Base-by-base conservation (phyloP, 2,797 vertebrate species). In the Manis pentadactyla region DNA sequence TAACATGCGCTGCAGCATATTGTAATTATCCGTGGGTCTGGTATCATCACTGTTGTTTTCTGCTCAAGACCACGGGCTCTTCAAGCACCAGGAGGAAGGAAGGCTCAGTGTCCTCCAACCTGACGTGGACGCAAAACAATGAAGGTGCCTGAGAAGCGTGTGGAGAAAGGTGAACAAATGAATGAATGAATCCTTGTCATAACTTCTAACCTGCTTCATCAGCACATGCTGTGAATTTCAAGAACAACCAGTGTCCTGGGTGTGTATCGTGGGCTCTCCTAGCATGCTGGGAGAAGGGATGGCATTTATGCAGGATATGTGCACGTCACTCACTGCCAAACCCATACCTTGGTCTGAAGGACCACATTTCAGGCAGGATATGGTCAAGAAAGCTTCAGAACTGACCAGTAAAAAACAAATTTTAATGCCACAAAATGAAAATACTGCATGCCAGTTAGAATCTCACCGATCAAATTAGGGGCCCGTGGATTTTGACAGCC, bases 261-360 rank as follows among this genome's bases (percentile, higher is more conserved):
- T 27, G 37, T 8, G 18, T 4, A 31, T 6, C 0, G 2, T 0
- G 2, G 29, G 7, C 2, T 55, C 49, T 17, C 77, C 57, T 15
- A 1, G 61, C 2, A 1, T 8, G n/a, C 39, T 0, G 2, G 6
- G 39, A 27, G 34, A 1, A 21, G 11, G 1, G 49, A 2, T 1
- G 4, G 29, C 3, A 0, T 9, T 27, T 21, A 25, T 7, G 66
- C 29, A 0, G 66, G 37, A 7, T 7, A 3, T 8, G 0, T 4
- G 19, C 25, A 0, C 0, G 0, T 63, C 19, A 1, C 31, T 39
- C 8, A 0, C 51, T 1, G 0, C 13, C 7, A 19, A 21, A 51
- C 68, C 34, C 9, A 23, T 61, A 25, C 57, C 51, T 69, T 5
- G 39, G 39, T 4, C 8, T 63, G 0, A 4, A 61, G 64, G 34